Base-by-base conservation (phyloP, 1,140 invertebrate species). In the Xylocopa sonorina region DNA sequence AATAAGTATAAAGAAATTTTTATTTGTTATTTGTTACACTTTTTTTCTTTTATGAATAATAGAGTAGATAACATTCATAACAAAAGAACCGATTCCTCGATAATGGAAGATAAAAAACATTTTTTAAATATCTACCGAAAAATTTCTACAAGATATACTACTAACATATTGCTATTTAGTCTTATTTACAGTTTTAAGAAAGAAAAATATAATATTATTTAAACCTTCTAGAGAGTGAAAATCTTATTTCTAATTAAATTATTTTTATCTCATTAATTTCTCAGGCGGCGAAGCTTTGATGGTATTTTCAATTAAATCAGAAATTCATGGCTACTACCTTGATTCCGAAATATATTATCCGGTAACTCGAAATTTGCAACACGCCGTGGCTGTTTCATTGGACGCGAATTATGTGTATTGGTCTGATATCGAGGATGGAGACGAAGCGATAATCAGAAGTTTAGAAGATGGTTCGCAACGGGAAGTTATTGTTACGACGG, bases 381-480 rank as follows among this genome's bases (percentile, higher is more conserved):
- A 96, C 88, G 95, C 94, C 1, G 94, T 96, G 16, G 96, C 95
- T 1, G 94, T 97, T 0, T 92, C 95, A 9, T 95, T 93, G 78
- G 96, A 97, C 86, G 95, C 95, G 0, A 89, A 89, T 1, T 91
- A 94, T 76, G 87, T 97, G n/a, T 97, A 96, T 84, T 97, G 96
- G 96, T 95, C 96, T 1, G 95, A 96, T 79, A 94, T 95, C 16
- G 91, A 94, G 2, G 84, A 94, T 29, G 94, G 95, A 12, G 93
- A 94, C 6, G 96, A 97, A 87, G 93, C 94, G 27, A 96, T 97
- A 68, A 92, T 95, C 51, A 93, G 94, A 80, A 92, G 94, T 10
- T 87, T 91, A 43, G 88, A 94, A 6, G 93, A 95, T 88, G 95
- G 95, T 9, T 88, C 91, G 10, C 78, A 93, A 9, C 91, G 92